These are phyloP conservation scores for Archips crataeganus DNA, from an alignment of 2,888 invertebrate genomes.

Conservation along the genomic window DNA sequence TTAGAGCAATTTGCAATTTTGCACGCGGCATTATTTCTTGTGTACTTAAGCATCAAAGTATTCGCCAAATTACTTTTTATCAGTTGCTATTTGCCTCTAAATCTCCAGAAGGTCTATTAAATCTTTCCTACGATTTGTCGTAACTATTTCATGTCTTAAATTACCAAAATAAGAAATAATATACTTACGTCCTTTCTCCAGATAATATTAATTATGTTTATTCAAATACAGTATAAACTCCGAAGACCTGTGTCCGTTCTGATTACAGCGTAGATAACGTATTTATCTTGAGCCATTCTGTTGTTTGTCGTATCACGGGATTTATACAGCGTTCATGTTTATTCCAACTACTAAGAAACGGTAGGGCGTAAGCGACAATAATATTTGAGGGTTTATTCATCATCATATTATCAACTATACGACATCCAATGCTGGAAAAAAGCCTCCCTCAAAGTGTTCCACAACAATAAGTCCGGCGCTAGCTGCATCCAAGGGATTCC, in stretches of 20 bases:
- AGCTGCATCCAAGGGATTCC: too few relatives aligned
- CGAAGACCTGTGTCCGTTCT: constrained; percentile 75
- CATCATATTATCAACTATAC: too few relatives aligned
- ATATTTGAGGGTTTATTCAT: neutral
- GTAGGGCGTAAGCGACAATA: constrained; percentile 16
- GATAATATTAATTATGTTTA: constrained; percentile 42
- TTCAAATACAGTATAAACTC: constrained; percentile 50
- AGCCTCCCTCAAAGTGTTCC: too few relatives aligned
- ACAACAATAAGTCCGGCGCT: too few relatives aligned
- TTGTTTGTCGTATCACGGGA: constrained; percentile 60
- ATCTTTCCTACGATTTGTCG: neutral
- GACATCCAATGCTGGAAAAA: too few relatives aligned
- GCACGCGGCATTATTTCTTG: neutral
- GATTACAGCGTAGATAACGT: constrained; percentile 73
- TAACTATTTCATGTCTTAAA: too few relatives aligned
- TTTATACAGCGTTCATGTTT: constrained; percentile 39
- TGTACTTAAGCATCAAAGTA: neutral
- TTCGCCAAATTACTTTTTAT: neutral
- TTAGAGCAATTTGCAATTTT: neutral
- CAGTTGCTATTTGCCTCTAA: neutral
- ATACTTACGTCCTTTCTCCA: constrained; percentile 18
- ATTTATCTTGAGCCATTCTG: constrained; percentile 72
- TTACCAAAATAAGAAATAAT: neutral
- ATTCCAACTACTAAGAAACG: neutral
- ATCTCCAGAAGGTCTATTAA: neutral